These are phyloP conservation scores for Hedya salicella DNA, from an alignment of 2,888 invertebrate genomes.

Conservation along the genomic window DNA sequence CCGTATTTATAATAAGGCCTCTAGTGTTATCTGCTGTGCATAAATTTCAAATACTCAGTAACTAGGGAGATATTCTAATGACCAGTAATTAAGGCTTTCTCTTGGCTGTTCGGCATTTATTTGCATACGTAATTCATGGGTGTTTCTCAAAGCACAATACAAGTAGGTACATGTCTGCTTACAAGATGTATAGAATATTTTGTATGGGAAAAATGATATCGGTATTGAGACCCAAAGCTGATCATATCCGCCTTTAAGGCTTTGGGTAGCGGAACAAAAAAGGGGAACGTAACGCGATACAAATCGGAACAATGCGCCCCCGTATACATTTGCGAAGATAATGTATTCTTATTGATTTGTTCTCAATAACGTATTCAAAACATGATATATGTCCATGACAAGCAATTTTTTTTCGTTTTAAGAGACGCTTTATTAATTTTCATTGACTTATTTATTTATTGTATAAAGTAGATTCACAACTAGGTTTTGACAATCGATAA, in stretches of 20 bases:
- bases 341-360: slow-evolving; percentile 7
- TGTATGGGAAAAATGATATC: not conserved
- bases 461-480: no score
- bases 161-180: not conserved
- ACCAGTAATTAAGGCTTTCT: not conserved
- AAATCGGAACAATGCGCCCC: slow-evolving; percentile 10
- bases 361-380: not conserved
- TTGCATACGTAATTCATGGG: not conserved
- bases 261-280: slow-evolving; percentile 1
- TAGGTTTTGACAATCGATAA: no score
- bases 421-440: no score
- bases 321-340: slow-evolving; percentile 3
- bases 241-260: not conserved
- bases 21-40: not conserved
- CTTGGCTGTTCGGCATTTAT: slow-evolving; percentile 1
- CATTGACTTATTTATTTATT: no score
- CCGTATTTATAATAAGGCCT: no score
- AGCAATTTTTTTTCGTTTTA: no score
- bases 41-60: not conserved
- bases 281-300: slow-evolving; percentile 13
- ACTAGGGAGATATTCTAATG: slow-evolving; percentile 1
- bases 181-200: not conserved
- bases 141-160: not conserved
- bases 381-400: not conserved
- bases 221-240: slow-evolving; percentile 9